phyloP scores from a whole-genome alignment of 2,797 vertebrate species.

The Apogon talboti region DNA sequence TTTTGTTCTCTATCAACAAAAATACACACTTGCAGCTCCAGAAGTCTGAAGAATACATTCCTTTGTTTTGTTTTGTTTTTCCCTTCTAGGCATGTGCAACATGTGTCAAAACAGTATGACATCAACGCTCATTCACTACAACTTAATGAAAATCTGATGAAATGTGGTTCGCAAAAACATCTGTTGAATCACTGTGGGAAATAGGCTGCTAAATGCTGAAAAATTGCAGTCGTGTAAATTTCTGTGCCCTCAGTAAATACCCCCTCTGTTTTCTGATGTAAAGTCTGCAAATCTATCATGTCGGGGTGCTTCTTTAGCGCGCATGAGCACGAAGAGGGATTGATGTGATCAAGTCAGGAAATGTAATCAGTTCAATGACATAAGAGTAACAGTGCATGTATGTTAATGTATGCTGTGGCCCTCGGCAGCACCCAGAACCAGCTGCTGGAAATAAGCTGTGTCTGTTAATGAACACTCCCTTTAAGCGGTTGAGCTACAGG shows the following conservation, averaged over 20 bases:
- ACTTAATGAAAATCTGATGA: background rate
- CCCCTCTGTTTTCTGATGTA: background rate
- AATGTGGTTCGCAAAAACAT: background rate
- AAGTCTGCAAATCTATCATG: conserved; percentile 3
- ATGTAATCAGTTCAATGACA: conserved; percentile 23
- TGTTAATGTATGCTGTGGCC: conserved; percentile 54
- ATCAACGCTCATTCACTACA: no score
- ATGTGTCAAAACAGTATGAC: no score
- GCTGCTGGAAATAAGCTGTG: conserved; percentile 67
- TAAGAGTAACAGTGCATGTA: conserved; percentile 15
- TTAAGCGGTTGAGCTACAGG: conserved; percentile 52
- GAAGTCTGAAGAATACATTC: no score
- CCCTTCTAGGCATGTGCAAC: no score
- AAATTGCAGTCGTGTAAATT: background rate
- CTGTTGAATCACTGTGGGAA: background rate
- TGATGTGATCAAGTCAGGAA: conserved; percentile 12
- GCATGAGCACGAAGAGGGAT: background rate
- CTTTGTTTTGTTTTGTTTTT: no score
- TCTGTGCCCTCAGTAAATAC: background rate
- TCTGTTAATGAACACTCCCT: conserved; percentile 57
- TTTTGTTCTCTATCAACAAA: no score
- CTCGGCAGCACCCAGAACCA: conserved; percentile 51
- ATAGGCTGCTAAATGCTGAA: background rate
- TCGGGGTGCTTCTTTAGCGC: conserved; percentile 7
- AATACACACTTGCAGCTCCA: no score